phyloP scores from a whole-genome alignment of 2,888 invertebrate species.

The Crocallis elinguaria region DNA sequence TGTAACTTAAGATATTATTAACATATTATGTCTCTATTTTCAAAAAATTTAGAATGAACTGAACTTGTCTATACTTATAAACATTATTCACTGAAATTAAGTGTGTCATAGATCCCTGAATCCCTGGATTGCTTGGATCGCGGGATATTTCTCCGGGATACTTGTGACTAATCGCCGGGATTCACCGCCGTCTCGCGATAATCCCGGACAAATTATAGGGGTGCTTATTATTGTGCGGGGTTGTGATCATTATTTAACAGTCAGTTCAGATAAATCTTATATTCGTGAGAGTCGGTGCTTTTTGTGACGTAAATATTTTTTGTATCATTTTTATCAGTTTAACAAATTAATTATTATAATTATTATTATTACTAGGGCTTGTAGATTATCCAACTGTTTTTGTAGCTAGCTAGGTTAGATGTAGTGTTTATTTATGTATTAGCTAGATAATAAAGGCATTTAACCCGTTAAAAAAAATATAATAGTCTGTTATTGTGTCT shows the following conservation, averaged over 20 bases:
- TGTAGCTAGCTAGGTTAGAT: no score
- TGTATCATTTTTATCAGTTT: conserved; percentile 11
- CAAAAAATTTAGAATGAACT: no score
- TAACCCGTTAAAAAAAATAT: no score
- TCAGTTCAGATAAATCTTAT: conserved; percentile 53
- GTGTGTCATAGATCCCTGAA: conserved; percentile 26
- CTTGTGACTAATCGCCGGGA: conserved; percentile 83
- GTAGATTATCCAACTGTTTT: no score
- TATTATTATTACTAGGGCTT: no score
- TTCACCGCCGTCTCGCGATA: conserved; percentile 78
- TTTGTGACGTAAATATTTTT: not conserved
- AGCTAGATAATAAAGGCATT: no score
- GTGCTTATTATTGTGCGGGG: conserved; percentile 68
- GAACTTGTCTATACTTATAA: not conserved
- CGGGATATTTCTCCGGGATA: conserved; percentile 64
- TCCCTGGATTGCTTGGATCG: conserved; percentile 38
- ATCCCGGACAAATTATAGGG: conserved; percentile 81
- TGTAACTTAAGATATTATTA: no score
- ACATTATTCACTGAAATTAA: conserved; percentile 4
- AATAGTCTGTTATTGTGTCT: no score
- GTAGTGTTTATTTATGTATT: no score
- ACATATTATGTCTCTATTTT: not conserved
- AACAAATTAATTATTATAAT: not conserved
- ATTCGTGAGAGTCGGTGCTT: conserved; percentile 17
- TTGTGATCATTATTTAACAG: conserved; percentile 74